Percentiles rank a stretch among this genome's conserved stretches.
Conservation (phyloP, 2,797 vertebrate genomes). For the Tamandua tetradactyla region DNA sequence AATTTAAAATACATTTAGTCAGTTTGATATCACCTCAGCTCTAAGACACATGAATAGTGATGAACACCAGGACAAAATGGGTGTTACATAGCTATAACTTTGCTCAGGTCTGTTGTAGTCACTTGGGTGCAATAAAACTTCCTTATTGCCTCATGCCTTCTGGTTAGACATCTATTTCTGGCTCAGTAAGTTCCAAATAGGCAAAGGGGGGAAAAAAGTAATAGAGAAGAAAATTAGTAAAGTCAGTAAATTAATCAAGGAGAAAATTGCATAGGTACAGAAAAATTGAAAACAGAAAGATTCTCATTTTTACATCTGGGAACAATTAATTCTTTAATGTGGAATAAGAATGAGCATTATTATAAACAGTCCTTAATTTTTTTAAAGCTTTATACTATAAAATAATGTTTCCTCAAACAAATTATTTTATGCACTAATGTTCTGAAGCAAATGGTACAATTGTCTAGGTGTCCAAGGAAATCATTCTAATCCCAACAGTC, state of each 20-base stretch:
- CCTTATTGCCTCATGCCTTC: neutral
- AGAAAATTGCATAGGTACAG: neutral
- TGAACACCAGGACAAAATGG: neutral
- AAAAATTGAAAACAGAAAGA: neutral
- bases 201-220: neutral
- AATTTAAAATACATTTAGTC: neutral
- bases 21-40: neutral
- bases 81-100: neutral
- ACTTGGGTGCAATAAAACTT: constrained; percentile 7
- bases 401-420: neutral
- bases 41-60: neutral
- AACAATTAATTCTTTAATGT: constrained; percentile 48
- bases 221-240: neutral
- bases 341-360: neutral
- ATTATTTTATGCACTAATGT: neutral
- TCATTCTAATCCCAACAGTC: neutral
- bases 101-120: neutral
- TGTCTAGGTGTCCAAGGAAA: neutral
- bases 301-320: constrained; percentile 2
- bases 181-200: constrained; percentile 22
- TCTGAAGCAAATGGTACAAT: neutral
- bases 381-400: constrained; percentile 23
- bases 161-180: constrained; percentile 36
- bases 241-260: constrained; percentile 27
- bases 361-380: constrained; percentile 38